Base-by-base conservation (phyloP, 2,797 vertebrate species). In the Columba guinea region DNA sequence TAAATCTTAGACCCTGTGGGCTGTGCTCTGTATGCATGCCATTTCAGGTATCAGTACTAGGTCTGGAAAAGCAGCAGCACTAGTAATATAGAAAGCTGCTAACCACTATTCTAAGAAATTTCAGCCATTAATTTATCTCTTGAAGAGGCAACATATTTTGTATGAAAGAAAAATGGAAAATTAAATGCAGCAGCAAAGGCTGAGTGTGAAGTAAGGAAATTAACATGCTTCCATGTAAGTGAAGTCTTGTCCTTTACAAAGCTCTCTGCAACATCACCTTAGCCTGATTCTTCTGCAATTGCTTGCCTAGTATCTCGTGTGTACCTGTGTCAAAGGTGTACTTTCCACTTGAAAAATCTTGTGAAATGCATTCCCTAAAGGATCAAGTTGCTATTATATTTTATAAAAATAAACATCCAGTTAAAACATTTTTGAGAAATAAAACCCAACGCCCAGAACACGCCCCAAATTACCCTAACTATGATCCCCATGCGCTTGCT, bases 401-500 rank as follows among this genome's bases (percentile, higher is more conserved):
- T 69, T 39, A 41, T 24, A 34, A 44, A 48, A 70, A 76, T 7
- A 65, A 81, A 67, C 11, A n/a, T 10, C 24, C n/a, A 41, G 46
- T 41, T n/a, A 55, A n/a, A n/a, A 6, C 1, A 34, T 18, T 73
- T 37, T 10, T 2, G 32, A 88, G 73, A 81, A 56, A 68, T 27
- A 51, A 71, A 82, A 34, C 44, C 5, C 15, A 78, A 18, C 13
- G 21, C 7, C n/a, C 22, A 10, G 49, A 94, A 77, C 34, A 34
- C 7, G 10, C 39, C 51, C n/a, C 1, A 35, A 51, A 96, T 79
- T 97, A 99, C 99, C 98, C 98, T 98, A 80, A 99, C 98, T 39
- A 99, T 99, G 98, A 99, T 98, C 81, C 99, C 99, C 99, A 99
- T 99, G 89, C 99, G 98, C 93, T 99, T 99, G 98, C 99, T 99